Base-by-base conservation (phyloP, 2,797 vertebrate species). In the Nasua narica region DNA sequence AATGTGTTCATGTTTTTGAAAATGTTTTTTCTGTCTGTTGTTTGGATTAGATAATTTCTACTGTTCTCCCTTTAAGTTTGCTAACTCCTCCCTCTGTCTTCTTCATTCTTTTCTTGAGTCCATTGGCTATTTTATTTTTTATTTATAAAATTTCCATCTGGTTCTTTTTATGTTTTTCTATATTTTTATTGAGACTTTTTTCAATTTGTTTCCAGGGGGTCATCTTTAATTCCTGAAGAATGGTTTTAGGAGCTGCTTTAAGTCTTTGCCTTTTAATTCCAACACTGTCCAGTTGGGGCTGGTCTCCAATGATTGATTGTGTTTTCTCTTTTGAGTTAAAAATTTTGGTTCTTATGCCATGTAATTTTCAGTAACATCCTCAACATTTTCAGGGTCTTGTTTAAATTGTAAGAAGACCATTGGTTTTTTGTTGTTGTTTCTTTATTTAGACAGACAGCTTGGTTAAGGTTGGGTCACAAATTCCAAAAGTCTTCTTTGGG, bases 371-470 rank as follows among this genome's bases (percentile, higher is more conserved):
- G 69, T 83, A 19, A 77, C 29, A 91, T 35, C 4, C 7, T 7
- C 21, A 93, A 87, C 21, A 87, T 90, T 77, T 94, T 92, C 58
- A 82, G 46, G 37, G 37, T 77, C 67, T 96, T 94, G 23, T 54
- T 92, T 92, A 76, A 94, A 83, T 86, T 54, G 10, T 35, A 84
- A 79, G 76, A 82, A 43, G 40, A 87, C 56, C 46, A 67, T 43
- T 92, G 58, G 50, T 23, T 82, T 84, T 12, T 48, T 58, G 40
- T 46, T 29, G 27, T 46, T 58, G 40, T 32, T 69, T 78, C n/a
- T 72, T 78, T 87, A 46, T 88, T 89, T 94, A 43, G 77, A 74
- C 5, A 54, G 50, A 81, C 23, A 86, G 2, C n/a, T 56, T 81
- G 74, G 21, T 58, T 60, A 95, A 48, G 27, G n/a, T 69, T 25